phyloP scores from a whole-genome alignment of 2,888 invertebrate genomes.

The Smittia aterrima region DNA sequence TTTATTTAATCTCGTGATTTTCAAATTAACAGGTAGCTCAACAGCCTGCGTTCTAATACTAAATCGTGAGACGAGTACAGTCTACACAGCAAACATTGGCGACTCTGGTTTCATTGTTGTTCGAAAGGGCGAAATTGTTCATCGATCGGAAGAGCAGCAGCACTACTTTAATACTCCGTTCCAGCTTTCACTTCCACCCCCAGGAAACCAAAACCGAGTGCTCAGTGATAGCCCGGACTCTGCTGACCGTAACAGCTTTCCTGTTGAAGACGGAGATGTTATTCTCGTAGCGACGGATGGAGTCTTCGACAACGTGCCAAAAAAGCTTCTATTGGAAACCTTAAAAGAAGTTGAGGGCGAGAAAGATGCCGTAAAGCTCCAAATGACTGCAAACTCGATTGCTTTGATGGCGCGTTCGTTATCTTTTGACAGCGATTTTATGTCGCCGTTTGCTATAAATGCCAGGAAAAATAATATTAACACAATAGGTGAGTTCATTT shows the following conservation, averaged over 20 bases:
- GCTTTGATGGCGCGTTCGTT: slow-evolving; percentile 93
- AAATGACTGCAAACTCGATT: slow-evolving; percentile 89
- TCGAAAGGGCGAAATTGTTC: slow-evolving; percentile 79
- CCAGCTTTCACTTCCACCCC: slow-evolving; percentile 92
- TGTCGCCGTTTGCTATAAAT: slow-evolving; percentile 93
- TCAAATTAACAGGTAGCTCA: slow-evolving; percentile 76
- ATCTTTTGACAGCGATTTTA: slow-evolving; percentile 90
- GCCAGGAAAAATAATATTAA: slow-evolving; percentile 91
- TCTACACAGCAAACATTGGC: slow-evolving; percentile 97
- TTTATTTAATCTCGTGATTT: not conserved
- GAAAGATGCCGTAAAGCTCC: slow-evolving; percentile 71
- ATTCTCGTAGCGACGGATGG: slow-evolving; percentile 96
- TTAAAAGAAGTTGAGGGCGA: slow-evolving; percentile 72
- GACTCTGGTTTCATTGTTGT: slow-evolving; percentile 97
- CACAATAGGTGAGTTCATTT: slow-evolving; percentile 70
- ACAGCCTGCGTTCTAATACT: slow-evolving; percentile 96
- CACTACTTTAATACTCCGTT: slow-evolving; percentile 99
- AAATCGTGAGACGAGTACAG: slow-evolving; percentile 81
- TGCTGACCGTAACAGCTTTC: slow-evolving; percentile 83
- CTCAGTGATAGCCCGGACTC: slow-evolving; percentile 92
- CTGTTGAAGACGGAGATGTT: slow-evolving; percentile 86
- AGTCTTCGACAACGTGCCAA: slow-evolving; percentile 96
- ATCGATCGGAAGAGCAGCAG: slow-evolving; percentile 93
- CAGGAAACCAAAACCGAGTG: slow-evolving; percentile 81
- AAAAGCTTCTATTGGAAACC: slow-evolving; percentile 82